Conservation (phyloP, 2,797 vertebrate species). For the Pempheris klunzingeri region DNA sequence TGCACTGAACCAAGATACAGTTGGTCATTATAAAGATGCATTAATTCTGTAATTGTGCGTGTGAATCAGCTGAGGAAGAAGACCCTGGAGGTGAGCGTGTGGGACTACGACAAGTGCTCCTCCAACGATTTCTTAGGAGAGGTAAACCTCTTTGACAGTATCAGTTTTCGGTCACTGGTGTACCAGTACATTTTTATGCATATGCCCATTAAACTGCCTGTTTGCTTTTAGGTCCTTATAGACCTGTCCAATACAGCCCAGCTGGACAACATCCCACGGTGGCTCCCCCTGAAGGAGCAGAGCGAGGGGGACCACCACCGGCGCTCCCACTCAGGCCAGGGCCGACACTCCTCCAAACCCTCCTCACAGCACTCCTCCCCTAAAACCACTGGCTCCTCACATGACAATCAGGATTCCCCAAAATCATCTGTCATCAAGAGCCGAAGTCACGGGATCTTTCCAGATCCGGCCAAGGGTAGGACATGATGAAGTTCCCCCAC, state of each 20-base stretch:
- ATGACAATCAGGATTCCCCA: constrained; percentile 90
- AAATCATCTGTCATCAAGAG: constrained; percentile 99
- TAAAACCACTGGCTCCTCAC: constrained; percentile 85
- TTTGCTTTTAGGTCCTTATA: constrained; percentile 90
- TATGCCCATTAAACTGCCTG: neutral
- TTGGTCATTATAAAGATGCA: neutral
- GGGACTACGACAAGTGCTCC: constrained; percentile 98
- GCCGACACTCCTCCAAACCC: constrained; percentile 91
- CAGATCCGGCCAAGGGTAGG: constrained; percentile 98
- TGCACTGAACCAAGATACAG: neutral
- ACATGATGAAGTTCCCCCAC: constrained; percentile 42
- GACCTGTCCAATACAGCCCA: constrained; percentile 93
- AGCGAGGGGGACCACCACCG: constrained; percentile 94
- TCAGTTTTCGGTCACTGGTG: neutral
- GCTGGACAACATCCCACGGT: constrained; percentile 94
- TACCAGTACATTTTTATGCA: neutral
- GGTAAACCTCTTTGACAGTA: constrained; percentile 82
- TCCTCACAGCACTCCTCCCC: constrained; percentile 91
- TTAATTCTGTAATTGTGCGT: constrained; percentile 37
- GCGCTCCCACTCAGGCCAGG: constrained; percentile 91
- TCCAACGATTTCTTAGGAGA: constrained; percentile 99
- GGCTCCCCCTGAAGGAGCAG: constrained; percentile 96
- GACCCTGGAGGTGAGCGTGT: constrained; percentile 97
- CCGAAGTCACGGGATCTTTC: constrained; percentile 97
- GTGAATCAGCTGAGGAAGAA: constrained; percentile 95